Evolutionary conservation across 2,113 vertebrate species (phyloP), one percentile per base, ranked within the genome.

Genomic region (Serinus canaria): DNA sequence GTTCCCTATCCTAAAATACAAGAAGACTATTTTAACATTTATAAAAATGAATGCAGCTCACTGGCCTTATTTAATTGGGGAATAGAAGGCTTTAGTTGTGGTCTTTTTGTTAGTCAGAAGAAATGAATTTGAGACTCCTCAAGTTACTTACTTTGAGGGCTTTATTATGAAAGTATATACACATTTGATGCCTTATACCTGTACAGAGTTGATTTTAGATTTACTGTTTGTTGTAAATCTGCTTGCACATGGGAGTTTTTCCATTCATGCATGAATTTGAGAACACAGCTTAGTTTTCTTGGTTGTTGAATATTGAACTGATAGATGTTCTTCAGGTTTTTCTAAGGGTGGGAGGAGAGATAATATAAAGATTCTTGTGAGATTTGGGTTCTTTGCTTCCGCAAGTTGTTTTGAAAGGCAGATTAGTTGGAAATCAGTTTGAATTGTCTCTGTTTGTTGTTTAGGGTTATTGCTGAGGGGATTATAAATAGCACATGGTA

Each of bases 41-140:
- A 16, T 4, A 6, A 44, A 80, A 64, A 37, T n/a, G 31, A 46
- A 23, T 3, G 4, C 15, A 3, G 24, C 9, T 81, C 0, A 0
- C 30, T 83, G 1, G 0, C 25, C 28, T n/a, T 73, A n/a, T 17
- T 24, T 89, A 62, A 15, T 1, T 13, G 7, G 66, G 30, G 6
- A 21, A 21, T 18, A 43, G 28, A 44, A 74, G 7, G 24, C 19
- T 69, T 87, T n/a, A 84, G 20, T 43, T 19, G 9, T 50, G 35
- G 35, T 37, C 22, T 78, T 46, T 70, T 30, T 69, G 13, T 25
- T 52, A 49, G 49, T 52, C 17, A 21, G 37, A 74, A 83, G 43
- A 49, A 11, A 35, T n/a, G 7, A 41, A 59, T 75, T 88, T 35
- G 35, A n/a, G 33, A 43, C 8, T 49, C 10, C 4, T 66, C 8